Evolutionary conservation across 2,113 vertebrate species (phyloP).

Genomic region (Sphaerodactylus townsendi): DNA sequence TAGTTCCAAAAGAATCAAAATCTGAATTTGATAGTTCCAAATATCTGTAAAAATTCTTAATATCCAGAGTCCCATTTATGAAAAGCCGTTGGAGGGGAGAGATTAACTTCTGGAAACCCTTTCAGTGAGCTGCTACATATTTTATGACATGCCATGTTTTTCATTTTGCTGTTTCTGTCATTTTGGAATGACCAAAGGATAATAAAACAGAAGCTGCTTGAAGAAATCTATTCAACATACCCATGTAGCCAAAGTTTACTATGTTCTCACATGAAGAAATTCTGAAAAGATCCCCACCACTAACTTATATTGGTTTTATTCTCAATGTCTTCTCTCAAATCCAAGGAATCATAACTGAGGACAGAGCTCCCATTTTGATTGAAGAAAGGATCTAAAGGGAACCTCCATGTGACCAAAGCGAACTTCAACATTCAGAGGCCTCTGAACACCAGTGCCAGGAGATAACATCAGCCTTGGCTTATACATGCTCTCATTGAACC

Average conservation of each 20-base stretch:
- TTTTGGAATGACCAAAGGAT: neutral
- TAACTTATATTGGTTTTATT: neutral
- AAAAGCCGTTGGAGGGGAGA: neutral
- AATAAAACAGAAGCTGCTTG: neutral
- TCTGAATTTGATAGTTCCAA: too few relatives aligned
- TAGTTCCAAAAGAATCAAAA: too few relatives aligned
- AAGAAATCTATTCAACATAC: neutral
- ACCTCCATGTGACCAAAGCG: too few relatives aligned
- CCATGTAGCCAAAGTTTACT: too few relatives aligned
- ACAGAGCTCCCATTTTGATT: neutral
- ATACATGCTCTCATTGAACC: too few relatives aligned
- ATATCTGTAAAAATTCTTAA: too few relatives aligned
- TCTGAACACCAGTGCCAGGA: too few relatives aligned
- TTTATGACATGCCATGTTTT: neutral
- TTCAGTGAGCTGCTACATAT: neutral
- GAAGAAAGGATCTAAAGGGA: neutral
- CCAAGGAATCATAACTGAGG: neutral
- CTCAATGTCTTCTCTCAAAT: neutral
- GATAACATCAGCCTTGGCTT: too few relatives aligned
- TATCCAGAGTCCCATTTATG: too few relatives aligned
- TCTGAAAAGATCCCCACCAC: neutral
- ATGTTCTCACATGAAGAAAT: neutral
- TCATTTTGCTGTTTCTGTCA: neutral
- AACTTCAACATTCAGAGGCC: too few relatives aligned
- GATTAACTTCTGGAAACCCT: neutral